phyloP scores from a whole-genome alignment of 2,797 vertebrate species.

The Urocyon cinereoargenteus region DNA sequence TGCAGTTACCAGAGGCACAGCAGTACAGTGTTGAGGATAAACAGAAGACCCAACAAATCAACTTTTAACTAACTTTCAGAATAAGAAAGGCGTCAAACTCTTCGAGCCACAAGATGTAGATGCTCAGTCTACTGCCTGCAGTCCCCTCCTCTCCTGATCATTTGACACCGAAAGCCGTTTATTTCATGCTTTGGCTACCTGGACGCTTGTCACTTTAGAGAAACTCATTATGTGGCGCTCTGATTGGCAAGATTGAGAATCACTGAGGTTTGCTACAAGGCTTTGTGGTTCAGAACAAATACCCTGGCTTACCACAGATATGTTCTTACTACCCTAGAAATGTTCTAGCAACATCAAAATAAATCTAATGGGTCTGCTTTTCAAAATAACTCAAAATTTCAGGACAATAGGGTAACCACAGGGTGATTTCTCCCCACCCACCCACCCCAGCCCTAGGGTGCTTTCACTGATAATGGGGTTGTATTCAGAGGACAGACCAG shows the following conservation, averaged over 20 bases:
- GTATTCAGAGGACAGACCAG: not conserved
- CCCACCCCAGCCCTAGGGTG: rapidly evolving
- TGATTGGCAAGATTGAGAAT: not conserved
- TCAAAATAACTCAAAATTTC: not conserved
- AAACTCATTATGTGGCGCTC: not conserved
- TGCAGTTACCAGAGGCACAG: not conserved
- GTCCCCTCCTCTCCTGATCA: not conserved
- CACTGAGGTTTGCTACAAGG: not conserved
- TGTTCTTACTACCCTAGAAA: not conserved
- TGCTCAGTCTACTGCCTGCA: not conserved
- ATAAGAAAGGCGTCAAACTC: not conserved
- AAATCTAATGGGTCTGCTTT: not conserved
- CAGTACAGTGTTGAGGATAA: not conserved
- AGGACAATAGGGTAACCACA: not conserved
- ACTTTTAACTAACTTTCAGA: not conserved
- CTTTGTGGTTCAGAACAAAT: not conserved
- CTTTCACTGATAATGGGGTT: not conserved
- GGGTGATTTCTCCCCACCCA: not conserved
- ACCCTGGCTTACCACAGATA: not conserved
- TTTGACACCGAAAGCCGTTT: slow-evolving; percentile 17
- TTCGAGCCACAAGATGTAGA: not conserved
- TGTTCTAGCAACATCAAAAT: not conserved
- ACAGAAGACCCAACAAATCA: not conserved
- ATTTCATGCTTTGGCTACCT: not conserved
- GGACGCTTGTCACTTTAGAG: not conserved